These are phyloP conservation scores for Amphimedon queenslandica DNA, from an alignment of 37 sponge, comb jelly and placozoan species.

Conservation along the genomic window DNA sequence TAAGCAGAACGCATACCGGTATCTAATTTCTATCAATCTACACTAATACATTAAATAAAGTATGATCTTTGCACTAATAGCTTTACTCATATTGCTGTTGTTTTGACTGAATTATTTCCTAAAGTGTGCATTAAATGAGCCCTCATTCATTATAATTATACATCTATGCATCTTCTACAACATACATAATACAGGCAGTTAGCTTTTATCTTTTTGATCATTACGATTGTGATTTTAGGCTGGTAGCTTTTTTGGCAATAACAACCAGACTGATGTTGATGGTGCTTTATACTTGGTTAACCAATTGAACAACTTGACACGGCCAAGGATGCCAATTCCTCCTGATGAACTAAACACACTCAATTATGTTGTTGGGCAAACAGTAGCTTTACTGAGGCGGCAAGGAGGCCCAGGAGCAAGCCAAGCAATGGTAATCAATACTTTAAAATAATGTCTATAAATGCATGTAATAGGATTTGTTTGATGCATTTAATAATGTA, in stretches of 20 bases:
- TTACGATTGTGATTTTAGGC: too few species aligned
- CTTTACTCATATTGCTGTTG: too few species aligned
- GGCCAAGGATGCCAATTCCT: background rate
- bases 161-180: too few species aligned
- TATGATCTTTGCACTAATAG: too few species aligned
- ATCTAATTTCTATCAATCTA: too few species aligned
- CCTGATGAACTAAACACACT: background rate
- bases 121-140: too few species aligned
- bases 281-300: background rate
- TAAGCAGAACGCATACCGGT: background rate
- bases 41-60: too few species aligned
- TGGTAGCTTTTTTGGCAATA: background rate
- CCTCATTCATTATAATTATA: too few species aligned
- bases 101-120: too few species aligned
- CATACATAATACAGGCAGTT: too few species aligned
- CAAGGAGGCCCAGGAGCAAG: background rate
- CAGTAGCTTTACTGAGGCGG: background rate
- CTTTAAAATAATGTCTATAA: background rate
- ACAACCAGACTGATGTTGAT: background rate
- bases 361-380: background rate
- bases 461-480: background rate
- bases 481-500: constrained; percentile 9
- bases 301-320: background rate
- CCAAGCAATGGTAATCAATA: background rate
- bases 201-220: too few species aligned